These are phyloP conservation scores for Ricordea florida DNA, from an alignment of 92 coral and sea anemone species.

Conservation along the genomic window DNA sequence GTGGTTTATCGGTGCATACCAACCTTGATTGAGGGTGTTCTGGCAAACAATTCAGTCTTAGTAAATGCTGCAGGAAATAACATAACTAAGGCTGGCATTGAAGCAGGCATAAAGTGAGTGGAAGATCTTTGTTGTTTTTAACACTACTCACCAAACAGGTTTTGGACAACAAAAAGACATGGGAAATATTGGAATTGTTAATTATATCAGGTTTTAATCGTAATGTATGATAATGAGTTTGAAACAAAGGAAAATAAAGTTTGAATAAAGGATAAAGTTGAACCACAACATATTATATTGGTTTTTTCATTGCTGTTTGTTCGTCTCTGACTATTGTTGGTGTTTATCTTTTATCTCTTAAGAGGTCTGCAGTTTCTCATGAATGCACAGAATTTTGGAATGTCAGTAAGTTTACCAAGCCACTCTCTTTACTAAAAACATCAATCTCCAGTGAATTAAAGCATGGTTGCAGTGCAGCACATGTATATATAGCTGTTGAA, in stretches of 20 bases:
- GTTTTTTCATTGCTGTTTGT: too few relatives aligned
- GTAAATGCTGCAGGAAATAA: constrained; percentile 25
- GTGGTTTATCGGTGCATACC: constrained; percentile 96
- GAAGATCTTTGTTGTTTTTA: background rate
- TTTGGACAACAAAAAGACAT: too few relatives aligned
- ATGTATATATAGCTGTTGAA: too few relatives aligned
- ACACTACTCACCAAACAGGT: too few relatives aligned
- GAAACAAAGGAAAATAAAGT: too few relatives aligned
- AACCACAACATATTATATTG: too few relatives aligned
- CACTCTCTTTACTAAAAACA: too few relatives aligned
- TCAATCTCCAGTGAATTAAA: too few relatives aligned
- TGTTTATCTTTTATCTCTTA: background rate
- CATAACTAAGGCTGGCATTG: constrained; percentile 51
- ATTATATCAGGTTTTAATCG: background rate
- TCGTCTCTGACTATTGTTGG: background rate
- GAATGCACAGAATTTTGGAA: constrained; percentile 89
- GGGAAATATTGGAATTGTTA: background rate
- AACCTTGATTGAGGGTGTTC: constrained; percentile 36
- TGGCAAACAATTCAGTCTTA: constrained; percentile 30
- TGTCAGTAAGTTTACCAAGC: constrained; percentile 65
- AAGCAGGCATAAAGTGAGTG: constrained; percentile 79
- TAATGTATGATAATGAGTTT: too few relatives aligned
- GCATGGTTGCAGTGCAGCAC: too few relatives aligned
- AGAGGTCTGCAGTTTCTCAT: constrained; percentile 64
- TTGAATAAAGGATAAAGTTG: too few relatives aligned